phyloP scores from a whole-genome alignment of 2,797 vertebrate species.

The Siniperca undulata region DNA sequence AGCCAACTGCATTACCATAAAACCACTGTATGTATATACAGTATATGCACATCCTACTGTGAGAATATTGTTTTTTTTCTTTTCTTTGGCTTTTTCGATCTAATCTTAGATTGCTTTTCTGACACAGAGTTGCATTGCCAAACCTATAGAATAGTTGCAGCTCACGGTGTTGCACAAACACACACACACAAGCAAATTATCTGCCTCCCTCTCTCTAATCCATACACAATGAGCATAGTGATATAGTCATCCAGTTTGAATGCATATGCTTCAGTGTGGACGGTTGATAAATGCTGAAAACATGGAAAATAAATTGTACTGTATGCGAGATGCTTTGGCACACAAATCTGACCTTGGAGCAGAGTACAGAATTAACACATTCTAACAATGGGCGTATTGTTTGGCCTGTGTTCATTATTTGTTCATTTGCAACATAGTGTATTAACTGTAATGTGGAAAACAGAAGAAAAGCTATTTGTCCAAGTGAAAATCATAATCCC shows the following conservation, averaged over 20 bases:
- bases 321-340: slow-evolving; percentile 18
- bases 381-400: slow-evolving; percentile 67
- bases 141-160: slow-evolving; percentile 38
- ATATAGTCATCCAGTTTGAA: slow-evolving; percentile 59
- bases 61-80: slow-evolving; percentile 27
- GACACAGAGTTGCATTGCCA: slow-evolving; percentile 11
- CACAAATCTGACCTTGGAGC: slow-evolving; percentile 59
- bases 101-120: slow-evolving; percentile 17
- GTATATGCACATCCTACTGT: slow-evolving; percentile 3
- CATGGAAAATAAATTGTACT: slow-evolving; percentile 63
- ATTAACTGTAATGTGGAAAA: slow-evolving; percentile 70
- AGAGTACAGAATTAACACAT: slow-evolving; percentile 54
- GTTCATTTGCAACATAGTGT: slow-evolving; percentile 59
- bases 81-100: slow-evolving; percentile 30
- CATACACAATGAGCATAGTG: slow-evolving; percentile 33
- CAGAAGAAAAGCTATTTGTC: slow-evolving; percentile 59
- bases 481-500: slow-evolving; percentile 63
- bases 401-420: slow-evolving; percentile 66
- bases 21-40: slow-evolving; percentile 43
- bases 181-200: slow-evolving; percentile 31
- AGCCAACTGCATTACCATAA: slow-evolving; percentile 56
- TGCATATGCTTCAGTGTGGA: slow-evolving; percentile 39
- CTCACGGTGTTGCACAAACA: not conserved
- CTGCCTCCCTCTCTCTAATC: slow-evolving; percentile 57
- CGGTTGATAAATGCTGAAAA: slow-evolving; percentile 69